Evolutionary conservation across 2,797 vertebrate species (phyloP).

Genomic region (Coregonus suidteri): DNA sequence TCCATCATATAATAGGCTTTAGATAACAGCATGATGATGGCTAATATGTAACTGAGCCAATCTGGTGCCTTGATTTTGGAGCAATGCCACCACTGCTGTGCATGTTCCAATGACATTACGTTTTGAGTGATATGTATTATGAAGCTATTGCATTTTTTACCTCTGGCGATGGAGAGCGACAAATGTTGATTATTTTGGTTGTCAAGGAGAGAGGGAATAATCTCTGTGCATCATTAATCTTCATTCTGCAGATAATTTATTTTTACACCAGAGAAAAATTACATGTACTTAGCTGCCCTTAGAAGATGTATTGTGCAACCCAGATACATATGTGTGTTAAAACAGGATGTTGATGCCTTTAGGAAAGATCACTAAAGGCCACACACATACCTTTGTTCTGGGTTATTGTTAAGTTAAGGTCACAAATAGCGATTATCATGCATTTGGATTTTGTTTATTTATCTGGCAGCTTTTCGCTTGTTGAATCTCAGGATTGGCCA

Average conservation of each 20-base stretch:
- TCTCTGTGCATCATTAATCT: neutral
- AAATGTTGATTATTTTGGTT: neutral
- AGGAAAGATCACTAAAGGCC: neutral
- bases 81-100: constrained; percentile 24
- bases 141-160: neutral
- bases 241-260: neutral
- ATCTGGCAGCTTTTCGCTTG: neutral
- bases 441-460: neutral
- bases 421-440: neutral
- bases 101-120: constrained; percentile 42
- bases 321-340: neutral
- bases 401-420: neutral
- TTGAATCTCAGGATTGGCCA: neutral
- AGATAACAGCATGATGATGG: constrained; percentile 52
- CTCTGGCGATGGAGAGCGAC: neutral
- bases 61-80: constrained; percentile 40
- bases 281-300: neutral
- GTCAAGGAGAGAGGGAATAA: neutral
- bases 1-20: constrained; percentile 58
- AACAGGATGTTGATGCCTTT: neutral
- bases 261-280: neutral
- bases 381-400: neutral
- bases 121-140: constrained; percentile 28
- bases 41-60: constrained; percentile 52
- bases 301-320: neutral